A percentile compares a stretch with the other conserved stretches of the same genome.
Evolutionary conservation across 1,140 invertebrate species (phyloP).

Genomic region (Pseudomyrmex concolor): DNA sequence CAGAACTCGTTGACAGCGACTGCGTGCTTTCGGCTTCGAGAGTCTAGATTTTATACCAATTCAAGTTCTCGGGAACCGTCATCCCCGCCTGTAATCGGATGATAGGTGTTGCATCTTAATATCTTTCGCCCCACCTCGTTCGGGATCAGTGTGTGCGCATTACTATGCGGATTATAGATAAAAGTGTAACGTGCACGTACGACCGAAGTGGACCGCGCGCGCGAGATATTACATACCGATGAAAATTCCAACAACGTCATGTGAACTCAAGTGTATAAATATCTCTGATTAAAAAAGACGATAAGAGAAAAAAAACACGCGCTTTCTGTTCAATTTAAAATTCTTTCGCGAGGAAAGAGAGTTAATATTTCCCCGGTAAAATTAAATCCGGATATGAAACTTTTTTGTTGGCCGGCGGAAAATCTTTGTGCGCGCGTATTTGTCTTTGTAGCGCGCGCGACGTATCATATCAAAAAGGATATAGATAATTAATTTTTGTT

Average conservation of each 20-base stretch:
- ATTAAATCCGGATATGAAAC: slow-evolving; percentile 27
- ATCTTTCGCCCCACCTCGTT: slow-evolving; percentile 11
- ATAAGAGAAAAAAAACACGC: slow-evolving; percentile 15
- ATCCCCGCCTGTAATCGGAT: slow-evolving; percentile 55
- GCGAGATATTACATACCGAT: slow-evolving; percentile 37
- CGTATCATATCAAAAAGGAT: background rate
- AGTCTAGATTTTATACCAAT: slow-evolving; percentile 75
- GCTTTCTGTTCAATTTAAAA: slow-evolving; percentile 35
- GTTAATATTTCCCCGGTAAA: slow-evolving; percentile 39
- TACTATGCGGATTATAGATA: slow-evolving; percentile 39
- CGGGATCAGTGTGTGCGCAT: background rate
- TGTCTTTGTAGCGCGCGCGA: background rate
- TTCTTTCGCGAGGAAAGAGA: slow-evolving; percentile 4
- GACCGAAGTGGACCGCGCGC: background rate
- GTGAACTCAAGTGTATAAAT: slow-evolving; percentile 33
- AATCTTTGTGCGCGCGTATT: slow-evolving; percentile 14
- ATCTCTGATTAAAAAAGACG: slow-evolving; percentile 5
- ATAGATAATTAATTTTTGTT: slow-evolving; percentile 13
- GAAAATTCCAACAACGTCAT: slow-evolving; percentile 28
- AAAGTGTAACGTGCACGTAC: slow-evolving; percentile 17
- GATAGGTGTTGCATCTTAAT: slow-evolving; percentile 40
- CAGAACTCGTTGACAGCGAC: slow-evolving; percentile 65
- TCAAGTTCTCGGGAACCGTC: slow-evolving; percentile 6
- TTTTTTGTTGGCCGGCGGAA: background rate
- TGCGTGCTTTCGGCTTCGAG: slow-evolving; percentile 56